Percentiles rank a stretch among this genome's conserved stretches.
These are phyloP conservation scores for Phalera bucephala DNA, from an alignment of 2,888 invertebrate genomes.

Conservation along the genomic window DNA sequence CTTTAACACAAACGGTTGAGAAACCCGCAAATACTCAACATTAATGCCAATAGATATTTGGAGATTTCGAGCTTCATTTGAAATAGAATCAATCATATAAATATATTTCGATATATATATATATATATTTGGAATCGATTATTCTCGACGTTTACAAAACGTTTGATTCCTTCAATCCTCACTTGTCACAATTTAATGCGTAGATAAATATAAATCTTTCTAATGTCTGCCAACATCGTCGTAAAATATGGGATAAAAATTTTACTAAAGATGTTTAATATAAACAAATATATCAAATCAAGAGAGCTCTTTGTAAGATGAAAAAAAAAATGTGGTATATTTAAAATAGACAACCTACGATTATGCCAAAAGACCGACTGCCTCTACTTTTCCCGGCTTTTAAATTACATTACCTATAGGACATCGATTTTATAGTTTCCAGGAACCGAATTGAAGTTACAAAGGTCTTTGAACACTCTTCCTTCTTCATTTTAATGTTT, in stretches of 20 bases:
- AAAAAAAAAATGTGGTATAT: too few species aligned
- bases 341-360: too few species aligned
- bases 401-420: too few species aligned
- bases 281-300: background rate
- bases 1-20: constrained; percentile 47
- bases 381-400: too few species aligned
- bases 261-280: too few species aligned
- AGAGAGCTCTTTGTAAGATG: too few species aligned
- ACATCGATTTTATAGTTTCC: too few species aligned
- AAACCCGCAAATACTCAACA: constrained; percentile 41
- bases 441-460: too few species aligned
- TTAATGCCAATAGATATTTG: constrained; percentile 20
- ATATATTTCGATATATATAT: too few species aligned
- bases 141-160: constrained; percentile 10
- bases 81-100: constrained; percentile 19
- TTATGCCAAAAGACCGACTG: too few species aligned
- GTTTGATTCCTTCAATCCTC: background rate
- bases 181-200: background rate
- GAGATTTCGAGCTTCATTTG: constrained; percentile 21
- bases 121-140: constrained; percentile 13
- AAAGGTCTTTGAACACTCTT: too few species aligned
- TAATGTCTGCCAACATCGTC: background rate
- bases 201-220: background rate
- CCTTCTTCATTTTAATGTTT: too few species aligned
- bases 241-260: background rate